A percentile compares a stretch with the other conserved stretches of the same genome.
phyloP scores from a whole-genome alignment of 2,113 vertebrate genomes.

The Scomber scombrus region DNA sequence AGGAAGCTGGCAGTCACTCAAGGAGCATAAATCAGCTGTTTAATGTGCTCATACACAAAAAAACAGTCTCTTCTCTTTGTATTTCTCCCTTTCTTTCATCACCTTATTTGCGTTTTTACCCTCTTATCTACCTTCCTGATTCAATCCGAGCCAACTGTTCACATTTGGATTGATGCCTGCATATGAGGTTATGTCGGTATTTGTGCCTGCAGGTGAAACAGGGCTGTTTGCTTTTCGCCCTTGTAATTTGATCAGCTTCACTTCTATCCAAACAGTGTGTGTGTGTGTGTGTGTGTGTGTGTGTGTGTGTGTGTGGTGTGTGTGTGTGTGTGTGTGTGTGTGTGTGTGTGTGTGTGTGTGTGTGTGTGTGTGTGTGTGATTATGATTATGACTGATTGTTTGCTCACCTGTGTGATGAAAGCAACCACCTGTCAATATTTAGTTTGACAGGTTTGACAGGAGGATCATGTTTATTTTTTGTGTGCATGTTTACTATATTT shows the following conservation, averaged over 20 bases:
- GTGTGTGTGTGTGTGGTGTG: not conserved
- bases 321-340: too few species aligned
- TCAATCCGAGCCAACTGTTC: constrained; percentile 18
- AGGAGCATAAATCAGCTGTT: not conserved
- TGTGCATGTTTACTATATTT: too few species aligned
- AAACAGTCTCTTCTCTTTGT: not conserved
- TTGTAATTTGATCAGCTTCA: not conserved
- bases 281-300: not conserved
- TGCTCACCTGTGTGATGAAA: too few species aligned
- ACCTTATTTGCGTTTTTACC: too few species aligned
- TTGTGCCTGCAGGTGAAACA: not conserved
- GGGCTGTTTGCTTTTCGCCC: not conserved
- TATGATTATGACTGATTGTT: too few species aligned
- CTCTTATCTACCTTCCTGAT: constrained; percentile 10
- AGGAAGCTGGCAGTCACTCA: not conserved
- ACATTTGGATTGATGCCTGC: not conserved
- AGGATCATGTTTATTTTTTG: too few species aligned
- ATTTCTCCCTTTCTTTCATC: not conserved
- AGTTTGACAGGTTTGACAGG: too few species aligned
- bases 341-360: not conserved
- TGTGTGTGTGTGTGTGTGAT: not conserved
- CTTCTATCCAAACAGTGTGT: not conserved
- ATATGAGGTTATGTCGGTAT: not conserved
- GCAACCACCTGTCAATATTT: too few species aligned
- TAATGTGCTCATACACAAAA: not conserved